Evolutionary conservation across 2,797 vertebrate species (phyloP), one percentile per base, ranked within the genome.

Genomic region (Oreonectes daqikongensis): DNA sequence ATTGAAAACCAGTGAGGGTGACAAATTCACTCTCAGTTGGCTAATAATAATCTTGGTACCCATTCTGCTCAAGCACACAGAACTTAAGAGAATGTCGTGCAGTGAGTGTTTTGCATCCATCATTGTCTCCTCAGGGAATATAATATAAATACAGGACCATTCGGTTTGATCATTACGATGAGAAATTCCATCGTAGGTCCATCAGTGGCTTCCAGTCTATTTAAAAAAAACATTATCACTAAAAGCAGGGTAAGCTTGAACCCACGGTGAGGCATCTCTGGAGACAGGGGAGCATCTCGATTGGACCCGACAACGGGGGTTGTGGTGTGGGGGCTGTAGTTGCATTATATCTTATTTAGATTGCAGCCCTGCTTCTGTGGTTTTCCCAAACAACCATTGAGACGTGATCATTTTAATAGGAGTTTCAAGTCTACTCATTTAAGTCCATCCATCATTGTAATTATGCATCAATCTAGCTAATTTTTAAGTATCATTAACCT

Each of bases 401-500:
- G 70, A 84, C 63, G 60, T 52, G 75, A 78, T 81, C 72, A 63
- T 63, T 83, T 75, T 82, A 82, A 82, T 81, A 30, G 79, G 70
- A 78, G 68, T 82, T 84, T 81, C 81, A 64, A 82, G 73, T 81
- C 75, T 78, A 78, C 80, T 79, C 53, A 35, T 86, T 85, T 84
- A 85, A 91, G 87, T 92, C 85, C 84, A 93, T 93, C 89, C 87
- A 92, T 93, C 91, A 92, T 84, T 85, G 87, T 92, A 92, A 92
- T 91, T 93, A 90, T 86, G 86, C 86, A 90, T 91, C 89, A 92
- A 90, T 93, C 90, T 88, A 72, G 77, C 87, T 92, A 90, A 91
- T 92, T 90, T 86, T 86, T 92, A 88, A 91, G 89, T 89, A 90
- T 91, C 91, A 92, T 93, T 93, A 93, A 93, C 91, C 91, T 93